Base-by-base conservation (phyloP, 2,113 vertebrate genomes). In the Alexandromys fortis region DNA sequence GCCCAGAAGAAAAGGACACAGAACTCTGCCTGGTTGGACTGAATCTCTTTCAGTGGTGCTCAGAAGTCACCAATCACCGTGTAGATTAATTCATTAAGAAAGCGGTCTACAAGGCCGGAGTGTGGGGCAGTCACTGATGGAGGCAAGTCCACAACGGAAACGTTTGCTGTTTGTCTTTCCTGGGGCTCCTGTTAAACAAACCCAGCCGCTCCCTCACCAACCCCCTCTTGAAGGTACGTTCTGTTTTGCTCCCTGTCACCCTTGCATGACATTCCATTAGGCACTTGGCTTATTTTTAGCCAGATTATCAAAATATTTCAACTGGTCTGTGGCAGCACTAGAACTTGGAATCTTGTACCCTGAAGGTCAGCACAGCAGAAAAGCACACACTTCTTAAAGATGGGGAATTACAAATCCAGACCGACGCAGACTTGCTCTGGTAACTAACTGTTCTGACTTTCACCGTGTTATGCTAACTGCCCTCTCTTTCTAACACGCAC, bases 321-420 rank as follows among this genome's bases (percentile, higher is more conserved):
- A 98, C 97, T 97, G 97, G 95, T 95, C 88, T 97, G 98, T 97
- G 97, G 97, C 98, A 98, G 98, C 98, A 98, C 93, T 98, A 92
- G 96, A 98, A 97, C 97, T 95, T 97, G 96, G 98, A 99, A 97
- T 99, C 98, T 93, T 98, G 86, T 98, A 98, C 97, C 96, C 94
- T 97, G 97, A 97, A 97, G 96, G 98, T 98, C 97, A 94, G 90
- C 94, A 68, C 92, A 97, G 97, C 96, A 98, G 96, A 95, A 97
- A 98, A 98, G 93, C 91, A 97, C n/a, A 98, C 96, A 97, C 12
- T 92, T 93, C 94, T 94, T 97, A 97, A 98, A 97, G 97, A 99
- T 99, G 99, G 99, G 99, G 92, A 99, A 99, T 98, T 99, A 99
- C 97, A 99, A 99, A 98, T 99, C 99, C 86, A 99, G 99, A 99